Base-by-base conservation (phyloP, 2,888 invertebrate species). In the Agriotes lineatus region DNA sequence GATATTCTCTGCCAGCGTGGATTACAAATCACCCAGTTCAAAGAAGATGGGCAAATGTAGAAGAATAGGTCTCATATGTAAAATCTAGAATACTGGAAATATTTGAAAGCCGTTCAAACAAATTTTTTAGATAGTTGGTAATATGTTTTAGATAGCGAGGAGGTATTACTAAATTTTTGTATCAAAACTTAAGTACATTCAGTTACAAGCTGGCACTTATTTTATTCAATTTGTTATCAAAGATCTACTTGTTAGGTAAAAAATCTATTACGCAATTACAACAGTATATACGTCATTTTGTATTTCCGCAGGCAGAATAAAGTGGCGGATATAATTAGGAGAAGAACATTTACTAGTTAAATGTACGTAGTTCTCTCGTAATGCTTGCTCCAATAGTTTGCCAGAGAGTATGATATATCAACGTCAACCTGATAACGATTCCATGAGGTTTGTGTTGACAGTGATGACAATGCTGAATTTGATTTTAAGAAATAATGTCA, bases 401-500 rank as follows among this genome's bases (percentile, higher is more conserved):
- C 45, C 12, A 5, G 14, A 33, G 42, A 50, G 35, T 33, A 54
- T 63, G 52, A 25, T 22, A 54, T 18, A 62, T 45, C 45, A 14
- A 57, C 57, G 44, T 58, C 63, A 68, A 68, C 58, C 68, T 68
- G 68, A 64, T 68, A 68, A 64, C 62, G 62, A 30, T 61, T 67
- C 39, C 20, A 9, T 56, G 62, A 63, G 62, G 19, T 56, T 22
- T 30, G 10, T 6, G 9, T 37, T 33, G 33, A 19, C 20, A 35
- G 48, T n/a, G 30, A 58, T 33, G 30, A 52, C 42, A 33, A 59
- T 58, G 54, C 12, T 52, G 4, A 22, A 16, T 20, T 37, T 14
- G 18, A 44, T 5, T 37, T 50, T 37, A 18, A 45, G 18, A 14
- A 52, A 69, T 59, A 54, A 64, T 69, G 63, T 16, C 50, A 45